Base-by-base conservation (phyloP, 1,140 invertebrate genomes). In the Zelostemma sp. region DNA sequence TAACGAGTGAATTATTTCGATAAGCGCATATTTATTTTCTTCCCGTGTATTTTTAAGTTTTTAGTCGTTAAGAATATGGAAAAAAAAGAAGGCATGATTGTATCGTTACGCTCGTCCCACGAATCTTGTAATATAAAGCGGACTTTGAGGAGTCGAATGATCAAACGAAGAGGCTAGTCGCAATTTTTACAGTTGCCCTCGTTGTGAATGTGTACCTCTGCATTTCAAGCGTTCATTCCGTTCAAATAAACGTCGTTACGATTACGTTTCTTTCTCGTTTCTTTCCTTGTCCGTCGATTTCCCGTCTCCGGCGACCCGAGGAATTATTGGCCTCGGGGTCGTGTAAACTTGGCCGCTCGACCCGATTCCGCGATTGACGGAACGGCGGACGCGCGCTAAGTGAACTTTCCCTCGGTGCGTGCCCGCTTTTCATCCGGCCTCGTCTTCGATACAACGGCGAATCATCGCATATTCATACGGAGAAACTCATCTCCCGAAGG, bases 91-190 rank as follows among this genome's bases (percentile, higher is more conserved):
- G n/a, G n/a, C n/a, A n/a, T n/a, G n/a, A n/a, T n/a, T n/a, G n/a
- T n/a, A n/a, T n/a, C 21, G 21, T 25, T 25, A 25, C 21, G 21
- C 8, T n/a, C n/a, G n/a, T n/a, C n/a, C 21, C 40, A 41, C 40
- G 14, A 41, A 15, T 8, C 8, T 15, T 68, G 70, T 72, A 72
- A 68, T 72, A 65, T 72, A 72, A 71, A 74, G 68, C 71, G 65
- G 72, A 74, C 68, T 74, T 63, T 51, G 21, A 8, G 54, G 61
- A 75, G 69, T 73, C 56, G 72, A 68, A 51, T 56, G 75, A 77
- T 77, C 73, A 78, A 83, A 79, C 70, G 68, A 58, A 81, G 79
- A 81, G 73, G 72, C 77, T 82, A 82, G 78, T 79, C 79, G 72
- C 67, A 72, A 72, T 75, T 49, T 46, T 69, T 70, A 73, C 59